Conservation (phyloP, 1,140 invertebrate species). For the Homalodisca vitripennis region DNA sequence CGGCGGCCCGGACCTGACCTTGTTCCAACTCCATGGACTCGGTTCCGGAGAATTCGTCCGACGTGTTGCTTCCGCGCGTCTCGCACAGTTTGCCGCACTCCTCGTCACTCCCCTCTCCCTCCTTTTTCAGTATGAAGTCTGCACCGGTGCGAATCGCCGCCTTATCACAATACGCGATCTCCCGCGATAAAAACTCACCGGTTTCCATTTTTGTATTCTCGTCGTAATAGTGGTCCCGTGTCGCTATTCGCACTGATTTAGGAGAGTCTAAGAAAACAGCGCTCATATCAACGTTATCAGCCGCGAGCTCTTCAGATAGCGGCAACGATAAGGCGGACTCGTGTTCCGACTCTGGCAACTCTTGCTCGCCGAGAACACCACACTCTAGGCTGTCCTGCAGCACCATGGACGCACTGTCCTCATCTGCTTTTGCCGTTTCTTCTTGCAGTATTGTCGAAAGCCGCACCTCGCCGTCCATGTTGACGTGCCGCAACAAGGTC, state of each 20-base stretch:
- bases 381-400: conserved; percentile 8
- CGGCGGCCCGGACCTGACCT: conserved; percentile 40
- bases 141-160: not conserved
- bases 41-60: conserved; percentile 43
- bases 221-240: not conserved
- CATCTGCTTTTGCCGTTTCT: not conserved
- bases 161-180: conserved; percentile 23
- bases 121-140: conserved; percentile 19
- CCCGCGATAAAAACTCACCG: conserved; percentile 18
- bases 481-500: conserved; percentile 7
- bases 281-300: not conserved
- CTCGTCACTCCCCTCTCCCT: conserved; percentile 23
- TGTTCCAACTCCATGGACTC: conserved; percentile 44
- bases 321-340: conserved; percentile 2
- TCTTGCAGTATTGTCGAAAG: conserved; percentile 1
- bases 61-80: conserved; percentile 35
- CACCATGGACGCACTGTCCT: not conserved
- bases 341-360: conserved; percentile 13
- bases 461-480: conserved; percentile 9
- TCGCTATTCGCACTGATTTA: no score
- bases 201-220: not conserved
- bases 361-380: not conserved
- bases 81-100: conserved; percentile 25
- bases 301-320: not conserved
- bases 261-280: not conserved